Percentiles rank a stretch among this genome's conserved stretches.
These are phyloP conservation scores for Falco concolor DNA, from an alignment of 2,797 vertebrate genomes.

Conservation along the genomic window DNA sequence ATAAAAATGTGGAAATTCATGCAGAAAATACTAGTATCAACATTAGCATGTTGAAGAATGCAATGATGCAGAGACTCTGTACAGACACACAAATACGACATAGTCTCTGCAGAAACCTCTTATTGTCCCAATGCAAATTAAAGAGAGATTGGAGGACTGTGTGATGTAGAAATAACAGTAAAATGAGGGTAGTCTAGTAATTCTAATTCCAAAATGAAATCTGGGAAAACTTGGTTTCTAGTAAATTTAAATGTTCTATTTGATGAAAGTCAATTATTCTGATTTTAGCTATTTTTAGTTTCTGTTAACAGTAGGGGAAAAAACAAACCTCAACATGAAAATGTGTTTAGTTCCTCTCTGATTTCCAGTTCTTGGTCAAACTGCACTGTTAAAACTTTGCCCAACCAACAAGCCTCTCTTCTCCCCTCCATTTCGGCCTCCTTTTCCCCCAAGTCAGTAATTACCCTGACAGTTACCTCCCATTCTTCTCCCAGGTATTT, in stretches of 20 bases:
- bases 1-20: slow-evolving; percentile 24
- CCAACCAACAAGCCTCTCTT: not conserved
- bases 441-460: not conserved
- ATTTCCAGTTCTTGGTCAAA: not conserved
- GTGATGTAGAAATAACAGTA: not conserved
- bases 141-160: not conserved
- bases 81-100: not conserved
- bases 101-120: not conserved
- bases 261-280: not conserved
- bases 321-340: not conserved
- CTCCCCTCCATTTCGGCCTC: not conserved
- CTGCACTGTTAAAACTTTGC: not conserved
- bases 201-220: not conserved
- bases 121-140: not conserved
- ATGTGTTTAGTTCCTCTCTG: not conserved
- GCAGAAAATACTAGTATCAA: not conserved
- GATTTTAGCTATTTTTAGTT: not conserved
- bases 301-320: not conserved
- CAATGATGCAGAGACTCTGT: not conserved
- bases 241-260: not conserved
- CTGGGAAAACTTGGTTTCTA: not conserved
- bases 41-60: slow-evolving; percentile 27
- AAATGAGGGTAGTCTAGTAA: not conserved
- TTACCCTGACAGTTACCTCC: not conserved
- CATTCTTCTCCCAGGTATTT: slow-evolving; percentile 13